phyloP scores from a whole-genome alignment of 2,113 vertebrate species.

The Glaucomys volans region DNA sequence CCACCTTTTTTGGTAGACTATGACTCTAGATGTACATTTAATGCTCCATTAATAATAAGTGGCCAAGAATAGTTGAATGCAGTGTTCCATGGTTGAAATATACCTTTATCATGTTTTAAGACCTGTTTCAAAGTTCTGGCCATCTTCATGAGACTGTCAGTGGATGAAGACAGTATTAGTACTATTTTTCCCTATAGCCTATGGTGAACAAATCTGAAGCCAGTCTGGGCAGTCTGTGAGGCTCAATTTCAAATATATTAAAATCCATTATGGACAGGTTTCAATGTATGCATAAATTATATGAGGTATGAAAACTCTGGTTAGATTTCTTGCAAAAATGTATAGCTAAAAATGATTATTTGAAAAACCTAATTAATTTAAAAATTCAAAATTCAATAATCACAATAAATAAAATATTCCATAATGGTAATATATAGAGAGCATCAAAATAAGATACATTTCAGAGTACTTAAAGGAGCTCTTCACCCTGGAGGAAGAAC shows the following conservation, averaged over 20 bases:
- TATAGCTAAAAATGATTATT: background rate
- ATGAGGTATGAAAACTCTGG: background rate
- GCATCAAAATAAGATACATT: background rate
- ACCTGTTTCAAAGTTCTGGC: background rate
- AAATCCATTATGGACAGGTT: background rate
- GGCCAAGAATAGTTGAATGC: background rate
- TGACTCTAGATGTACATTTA: background rate
- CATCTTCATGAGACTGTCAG: background rate
- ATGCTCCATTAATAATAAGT: background rate
- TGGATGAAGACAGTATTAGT: background rate
- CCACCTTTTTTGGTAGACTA: background rate
- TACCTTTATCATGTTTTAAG: background rate
- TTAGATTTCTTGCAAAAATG: background rate
- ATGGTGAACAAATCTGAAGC: background rate
- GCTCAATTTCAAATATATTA: background rate
- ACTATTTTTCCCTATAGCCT: background rate
- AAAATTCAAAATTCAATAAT: slow-evolving; percentile 1
- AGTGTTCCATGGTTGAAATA: background rate
- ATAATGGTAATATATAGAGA: background rate
- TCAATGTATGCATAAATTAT: background rate
- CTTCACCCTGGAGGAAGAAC: background rate
- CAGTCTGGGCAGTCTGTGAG: background rate
- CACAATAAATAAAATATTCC: background rate
- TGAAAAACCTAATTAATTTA: slow-evolving; percentile 39
- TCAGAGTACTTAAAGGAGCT: background rate